These are phyloP conservation scores for Lasioglossum figueresi DNA, from an alignment of 2,888 invertebrate species.

Conservation along the genomic window DNA sequence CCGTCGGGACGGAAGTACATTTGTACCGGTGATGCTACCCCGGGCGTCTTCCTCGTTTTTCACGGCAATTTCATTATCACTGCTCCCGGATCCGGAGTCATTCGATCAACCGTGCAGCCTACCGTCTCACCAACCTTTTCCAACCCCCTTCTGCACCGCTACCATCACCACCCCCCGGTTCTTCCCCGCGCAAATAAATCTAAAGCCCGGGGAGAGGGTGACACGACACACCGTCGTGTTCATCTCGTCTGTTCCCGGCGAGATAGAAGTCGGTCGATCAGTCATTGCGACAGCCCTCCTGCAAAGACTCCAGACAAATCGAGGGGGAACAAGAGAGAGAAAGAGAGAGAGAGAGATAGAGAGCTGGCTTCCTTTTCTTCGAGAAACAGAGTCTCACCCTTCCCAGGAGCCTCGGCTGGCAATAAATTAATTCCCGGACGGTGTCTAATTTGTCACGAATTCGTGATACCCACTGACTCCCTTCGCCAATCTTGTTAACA, in stretches of 20 bases:
- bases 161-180: neutral
- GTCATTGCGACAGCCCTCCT: constrained; percentile 73
- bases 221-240: constrained; percentile 73
- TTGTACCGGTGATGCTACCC: constrained; percentile 32
- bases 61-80: constrained; percentile 70
- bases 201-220: constrained; percentile 60
- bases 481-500: constrained; percentile 8
- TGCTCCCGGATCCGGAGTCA: constrained; percentile 60
- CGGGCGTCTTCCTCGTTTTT: constrained; percentile 53
- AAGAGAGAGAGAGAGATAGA: constrained; percentile 49
- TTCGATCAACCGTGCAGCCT: constrained; percentile 63
- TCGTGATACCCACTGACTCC: constrained; percentile 4
- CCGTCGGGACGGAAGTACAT: constrained; percentile 30
- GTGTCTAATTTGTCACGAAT: constrained; percentile 23
- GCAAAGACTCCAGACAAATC: constrained; percentile 67
- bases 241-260: constrained; percentile 61
- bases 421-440: constrained; percentile 40
- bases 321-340: constrained; percentile 51
- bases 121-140: constrained; percentile 50
- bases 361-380: constrained; percentile 22
- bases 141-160: constrained; percentile 17
- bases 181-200: constrained; percentile 68
- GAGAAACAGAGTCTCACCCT: constrained; percentile 19
- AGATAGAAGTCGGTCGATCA: constrained; percentile 75
- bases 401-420: neutral